These are phyloP conservation scores for Sebastes iracundus DNA, from an alignment of 2,797 vertebrate species.

Conservation along the genomic window DNA sequence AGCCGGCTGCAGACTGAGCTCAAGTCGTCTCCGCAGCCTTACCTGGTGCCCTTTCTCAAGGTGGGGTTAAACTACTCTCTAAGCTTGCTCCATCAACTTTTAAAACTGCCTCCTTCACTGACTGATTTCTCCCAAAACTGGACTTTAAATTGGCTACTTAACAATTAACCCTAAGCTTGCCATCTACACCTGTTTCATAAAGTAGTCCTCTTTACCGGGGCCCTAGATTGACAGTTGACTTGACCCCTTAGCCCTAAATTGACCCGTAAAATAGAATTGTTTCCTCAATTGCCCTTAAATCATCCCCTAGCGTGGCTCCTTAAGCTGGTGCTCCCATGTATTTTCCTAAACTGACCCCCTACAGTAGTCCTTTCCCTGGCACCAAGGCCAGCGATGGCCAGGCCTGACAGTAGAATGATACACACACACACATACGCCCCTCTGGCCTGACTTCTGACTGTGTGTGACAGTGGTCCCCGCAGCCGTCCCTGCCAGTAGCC, in stretches of 20 bases:
- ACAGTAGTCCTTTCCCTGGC: slow-evolving; percentile 29
- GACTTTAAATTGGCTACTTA: not conserved
- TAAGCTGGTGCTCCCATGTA: slow-evolving; percentile 17
- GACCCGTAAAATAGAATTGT: slow-evolving; percentile 30
- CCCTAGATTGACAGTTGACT: not conserved
- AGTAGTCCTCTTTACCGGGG: not conserved
- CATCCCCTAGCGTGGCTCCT: slow-evolving; percentile 4
- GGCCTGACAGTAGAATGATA: slow-evolving; percentile 46
- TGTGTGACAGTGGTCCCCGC: slow-evolving; percentile 63
- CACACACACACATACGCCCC: slow-evolving; percentile 33
- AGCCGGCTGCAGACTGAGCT: slow-evolving; percentile 89
- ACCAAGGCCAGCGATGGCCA: slow-evolving; percentile 23
- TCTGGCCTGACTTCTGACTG: slow-evolving; percentile 69
- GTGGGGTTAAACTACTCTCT: slow-evolving; percentile 56
- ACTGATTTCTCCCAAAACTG: not conserved
- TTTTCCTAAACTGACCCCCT: slow-evolving; percentile 37
- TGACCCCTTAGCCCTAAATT: not conserved
- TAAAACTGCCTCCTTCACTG: not conserved
- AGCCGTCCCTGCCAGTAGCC: slow-evolving; percentile 62
- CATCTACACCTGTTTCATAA: not conserved
- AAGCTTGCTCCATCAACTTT: not conserved
- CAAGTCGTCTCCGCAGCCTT: slow-evolving; percentile 92
- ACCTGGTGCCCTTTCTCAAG: slow-evolving; percentile 93
- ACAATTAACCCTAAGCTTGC: not conserved
- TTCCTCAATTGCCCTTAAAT: slow-evolving; percentile 26